A percentile compares a stretch with the other conserved stretches of the same genome.
Conservation (phyloP, 64 coral and sea anemone genomes). For the Astreopora myriophthalma region DNA sequence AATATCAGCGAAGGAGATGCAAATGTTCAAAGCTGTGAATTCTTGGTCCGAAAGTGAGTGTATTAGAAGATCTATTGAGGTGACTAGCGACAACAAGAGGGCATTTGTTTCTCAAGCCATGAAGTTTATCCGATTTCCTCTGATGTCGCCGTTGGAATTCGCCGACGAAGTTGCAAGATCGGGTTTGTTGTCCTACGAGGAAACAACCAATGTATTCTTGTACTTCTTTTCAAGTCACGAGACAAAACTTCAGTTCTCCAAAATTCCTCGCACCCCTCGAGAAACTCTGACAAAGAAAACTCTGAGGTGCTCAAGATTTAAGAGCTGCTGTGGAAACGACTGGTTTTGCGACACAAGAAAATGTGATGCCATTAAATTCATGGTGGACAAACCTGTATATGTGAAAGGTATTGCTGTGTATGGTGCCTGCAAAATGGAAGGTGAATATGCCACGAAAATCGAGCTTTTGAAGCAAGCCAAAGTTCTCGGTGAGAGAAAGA, state of each 20-base stretch:
- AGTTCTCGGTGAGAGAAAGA: constrained; percentile 71
- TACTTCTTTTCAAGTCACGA: constrained; percentile 83
- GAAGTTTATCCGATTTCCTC: constrained; percentile 76
- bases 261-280: constrained; percentile 65
- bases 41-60: constrained; percentile 80
- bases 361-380: constrained; percentile 87
- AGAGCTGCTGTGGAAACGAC: constrained; percentile 91
- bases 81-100: constrained; percentile 59
- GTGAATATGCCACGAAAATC: constrained; percentile 64
- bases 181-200: constrained; percentile 75
- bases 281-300: constrained; percentile 27
- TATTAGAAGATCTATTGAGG: constrained; percentile 39
- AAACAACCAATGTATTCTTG: constrained; percentile 86
- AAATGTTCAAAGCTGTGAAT: constrained; percentile 70
- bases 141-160: constrained; percentile 89
- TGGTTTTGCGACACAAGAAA: constrained; percentile 95
- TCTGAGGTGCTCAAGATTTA: constrained; percentile 78
- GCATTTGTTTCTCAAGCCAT: constrained; percentile 75
- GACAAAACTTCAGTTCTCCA: constrained; percentile 68
- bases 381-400: constrained; percentile 57
- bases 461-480: constrained; percentile 64
- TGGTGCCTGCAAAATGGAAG: constrained; percentile 75
- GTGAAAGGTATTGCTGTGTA: constrained; percentile 84
- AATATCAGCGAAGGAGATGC: constrained; percentile 63
- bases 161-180: constrained; percentile 88